Base-by-base conservation (phyloP, 2,888 invertebrate genomes). In the Meiosimyza decipiens region DNA sequence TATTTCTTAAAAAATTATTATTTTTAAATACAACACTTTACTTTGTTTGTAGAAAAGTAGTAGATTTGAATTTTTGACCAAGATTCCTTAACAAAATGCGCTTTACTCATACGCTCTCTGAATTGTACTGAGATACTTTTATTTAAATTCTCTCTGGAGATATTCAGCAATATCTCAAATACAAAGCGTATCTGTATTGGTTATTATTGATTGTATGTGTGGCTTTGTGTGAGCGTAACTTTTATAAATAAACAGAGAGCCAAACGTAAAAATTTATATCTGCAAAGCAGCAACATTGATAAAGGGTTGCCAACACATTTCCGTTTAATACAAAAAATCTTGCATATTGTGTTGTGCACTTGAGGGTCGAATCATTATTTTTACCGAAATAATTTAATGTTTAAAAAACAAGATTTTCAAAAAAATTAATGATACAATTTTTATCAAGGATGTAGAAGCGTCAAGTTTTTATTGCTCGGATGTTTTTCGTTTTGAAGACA, bases 231-330 rank as follows among this genome's bases (percentile, higher is more conserved):
- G 47, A 11, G 63, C n/a, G 47, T 63, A 18, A 16, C 6, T 16
- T 49, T 18, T 13, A 49, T 67, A 55, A 67, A 67, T 67, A 67
- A 67, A 67, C 67, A 67, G 67, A 67, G 67, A 67, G 49, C n/a
- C 6, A 3, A 18, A 22, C 33, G 51, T 65, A 52, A 28, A 28
- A 16, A 18, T 22, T 65, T n/a, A 13, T 47, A n/a, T 54, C 55
- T 67, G 67, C 67, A 67, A 22, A 57, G 57, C 22, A 16, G 55
- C 67, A 16, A n/a, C 54, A 33, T 13, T 16, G 11, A n/a, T 11
- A 7, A 47, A 54, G 65, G 16, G 65, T 33, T 54, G n/a, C 54
- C 33, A 66, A 11, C 40, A 40, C 40, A 7, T 4, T 40, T 1
- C 1, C 9, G 9, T 40, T 40, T 40, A 9, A 2, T 40, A 9